Evolutionary conservation across 2,113 vertebrate species (phyloP), one percentile per base, ranked within the genome.

Genomic region (Ondatra zibethicus): DNA sequence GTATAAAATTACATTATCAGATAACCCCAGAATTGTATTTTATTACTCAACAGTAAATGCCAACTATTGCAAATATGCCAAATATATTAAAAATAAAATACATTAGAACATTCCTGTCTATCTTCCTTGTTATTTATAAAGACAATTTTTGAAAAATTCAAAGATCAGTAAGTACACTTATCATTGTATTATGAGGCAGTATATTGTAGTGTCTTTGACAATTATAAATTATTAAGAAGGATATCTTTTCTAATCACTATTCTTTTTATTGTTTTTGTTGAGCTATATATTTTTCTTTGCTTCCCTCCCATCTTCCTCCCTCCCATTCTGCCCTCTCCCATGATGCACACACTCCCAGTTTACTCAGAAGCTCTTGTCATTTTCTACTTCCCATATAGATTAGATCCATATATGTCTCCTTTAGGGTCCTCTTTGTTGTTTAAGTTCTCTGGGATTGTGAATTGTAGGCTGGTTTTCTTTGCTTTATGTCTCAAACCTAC

Each of bases 41-140:
- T 92, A 75, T 45, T 84, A 81, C 2, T 13, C 33, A 82, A 68
- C 0, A 75, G 75, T 39, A 39, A 96, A 94, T 85, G 33, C 13
- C n/a, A 89, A 33, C 16, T 36, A 13, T 92, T 66, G 8, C 21
- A 61, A 94, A 91, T 31, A 84, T 91, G 23, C 7, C 39, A 95
- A 88, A 17, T 6, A 80, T 70, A 77, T 84, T 55, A 86, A 92
- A 92, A 88, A 31, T 86, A 66, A 13, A 47, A 68, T 47, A 61
- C 21, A 58, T 82, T 61, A 82, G 5, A 82, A 39, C 14, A 42
- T 82, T 84, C 33, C 55, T 92, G 0, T 88, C 31, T 91, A 29
- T 55, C 50, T 89, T 92, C 23, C 92, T 84, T 27, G 17, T 90
- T 96, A 29, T 47, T 92, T 73, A 70, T n/a, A 73, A 31, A 36